phyloP scores from a whole-genome alignment of 2,797 vertebrate genomes.

The Melanotaenia pygmaea region DNA sequence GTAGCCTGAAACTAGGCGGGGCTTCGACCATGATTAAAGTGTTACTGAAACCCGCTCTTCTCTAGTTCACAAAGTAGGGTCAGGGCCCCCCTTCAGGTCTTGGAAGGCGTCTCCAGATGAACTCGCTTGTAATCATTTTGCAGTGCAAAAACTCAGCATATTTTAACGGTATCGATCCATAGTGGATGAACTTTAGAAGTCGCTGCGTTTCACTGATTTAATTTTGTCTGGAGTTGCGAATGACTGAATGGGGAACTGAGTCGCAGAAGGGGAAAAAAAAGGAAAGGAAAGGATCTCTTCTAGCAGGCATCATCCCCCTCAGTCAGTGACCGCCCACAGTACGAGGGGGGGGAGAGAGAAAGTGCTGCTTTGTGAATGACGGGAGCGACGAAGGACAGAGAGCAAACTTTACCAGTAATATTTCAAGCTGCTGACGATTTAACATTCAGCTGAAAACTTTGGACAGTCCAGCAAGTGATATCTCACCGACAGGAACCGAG shows the following conservation, averaged over 20 bases:
- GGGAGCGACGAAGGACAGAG: slow-evolving; percentile 72
- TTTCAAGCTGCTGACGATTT: slow-evolving; percentile 19
- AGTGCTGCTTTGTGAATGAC: slow-evolving; percentile 82
- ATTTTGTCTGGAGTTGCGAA: slow-evolving; percentile 43
- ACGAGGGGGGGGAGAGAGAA: slow-evolving; percentile 62
- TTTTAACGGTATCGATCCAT: background rate
- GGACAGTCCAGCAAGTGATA: slow-evolving; percentile 12
- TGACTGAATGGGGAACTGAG: slow-evolving; percentile 44
- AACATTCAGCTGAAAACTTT: background rate
- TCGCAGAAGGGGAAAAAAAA: background rate
- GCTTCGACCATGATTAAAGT: slow-evolving; percentile 3
- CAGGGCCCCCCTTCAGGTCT: slow-evolving; percentile 49
- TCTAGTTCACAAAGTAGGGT: slow-evolving; percentile 41
- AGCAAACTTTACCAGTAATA: slow-evolving; percentile 65
- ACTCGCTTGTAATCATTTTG: background rate
- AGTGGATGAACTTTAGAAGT: background rate
- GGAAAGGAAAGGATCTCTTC: slow-evolving; percentile 33
- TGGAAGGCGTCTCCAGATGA: slow-evolving; percentile 7
- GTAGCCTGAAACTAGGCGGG: slow-evolving; percentile 18
- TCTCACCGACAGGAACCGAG: slow-evolving; percentile 19
- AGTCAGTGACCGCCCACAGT: slow-evolving; percentile 75
- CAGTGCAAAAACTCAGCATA: background rate
- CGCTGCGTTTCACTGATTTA: background rate
- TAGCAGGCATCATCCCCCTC: slow-evolving; percentile 64
- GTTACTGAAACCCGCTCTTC: slow-evolving; percentile 10